Evolutionary conservation across 1,140 invertebrate species (phyloP), one percentile per base, ranked within the genome.

Genomic region (Drosophila tropicalis): DNA sequence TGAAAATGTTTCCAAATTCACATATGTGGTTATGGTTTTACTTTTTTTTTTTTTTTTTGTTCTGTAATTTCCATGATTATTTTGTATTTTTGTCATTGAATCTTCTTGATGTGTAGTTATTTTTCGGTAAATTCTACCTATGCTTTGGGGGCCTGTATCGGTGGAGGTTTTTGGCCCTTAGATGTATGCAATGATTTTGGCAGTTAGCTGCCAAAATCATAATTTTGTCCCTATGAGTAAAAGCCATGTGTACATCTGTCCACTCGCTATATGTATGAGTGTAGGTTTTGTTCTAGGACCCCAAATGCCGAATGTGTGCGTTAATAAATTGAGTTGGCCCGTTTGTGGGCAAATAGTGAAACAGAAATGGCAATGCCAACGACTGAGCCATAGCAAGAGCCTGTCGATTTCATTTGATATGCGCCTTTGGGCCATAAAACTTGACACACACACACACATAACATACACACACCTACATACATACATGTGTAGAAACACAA

Each of bases 361-460:
- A 65, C 75, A 56, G 61, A 17, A 65, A 56, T 61, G 56, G 66
- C 44, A 71, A 55, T 51, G 17, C 81, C 68, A 57, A 64, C 25
- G 39, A n/a, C 62, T 61, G 54, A 25, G 34, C 36, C n/a, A 39
- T 60, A 17, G 44, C 44, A 17, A 22, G 61, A 61, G 76, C 72
- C 83, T 83, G 83, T 89, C 84, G 84, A 87, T 83, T 80, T 84
- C 83, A 87, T 89, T 89, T 80, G 76, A 77, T 89, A 87, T 89
- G 79, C 76, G 80, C 83, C 83, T 84, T 74, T 87, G 84, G 83
- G 84, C 80, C 83, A 80, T 89, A 83, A 80, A 89, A 78, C 83
- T 87, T 87, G 84, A 87, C 83, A 87, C 83, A 51, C 44, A 51
- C 44, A 15, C 40, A 41, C n/a, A 41, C 39, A 12, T n/a, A 47